These are phyloP conservation scores for Lycaena phlaeas DNA, from an alignment of 2,888 invertebrate genomes.

Conservation along the genomic window DNA sequence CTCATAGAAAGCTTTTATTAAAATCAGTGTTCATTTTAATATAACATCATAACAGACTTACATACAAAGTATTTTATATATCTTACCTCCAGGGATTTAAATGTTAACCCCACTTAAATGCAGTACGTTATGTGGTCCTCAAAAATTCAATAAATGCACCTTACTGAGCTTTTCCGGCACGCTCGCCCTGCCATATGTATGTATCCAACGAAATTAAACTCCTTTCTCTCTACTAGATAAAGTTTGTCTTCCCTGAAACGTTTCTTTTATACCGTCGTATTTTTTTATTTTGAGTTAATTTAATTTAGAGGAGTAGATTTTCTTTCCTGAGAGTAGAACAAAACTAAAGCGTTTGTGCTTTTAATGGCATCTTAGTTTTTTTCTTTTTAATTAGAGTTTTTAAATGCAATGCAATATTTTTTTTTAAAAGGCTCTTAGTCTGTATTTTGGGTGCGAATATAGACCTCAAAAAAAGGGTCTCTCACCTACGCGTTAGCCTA, in stretches of 20 bases:
- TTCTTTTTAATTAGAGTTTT: background rate
- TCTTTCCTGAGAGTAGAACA: constrained; percentile 4
- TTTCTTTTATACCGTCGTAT: constrained; percentile 7
- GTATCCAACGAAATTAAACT: constrained; percentile 13
- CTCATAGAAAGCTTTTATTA: too few relatives aligned
- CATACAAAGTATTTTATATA: too few relatives aligned
- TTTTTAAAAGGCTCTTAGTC: too few relatives aligned
- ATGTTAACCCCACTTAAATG: constrained; percentile 4
- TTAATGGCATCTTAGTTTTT: background rate
- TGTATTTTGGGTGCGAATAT: too few relatives aligned
- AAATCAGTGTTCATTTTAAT: too few relatives aligned
- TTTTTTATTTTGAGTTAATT: constrained; percentile 9
- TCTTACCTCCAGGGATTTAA: background rate
- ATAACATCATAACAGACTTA: too few relatives aligned
- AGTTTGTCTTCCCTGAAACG: constrained; percentile 11
- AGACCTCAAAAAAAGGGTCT: too few relatives aligned
- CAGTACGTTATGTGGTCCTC: constrained; percentile 25
- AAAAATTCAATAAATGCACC: constrained; percentile 44
- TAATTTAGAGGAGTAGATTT: constrained; percentile 10
- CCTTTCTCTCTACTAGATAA: constrained; percentile 13
- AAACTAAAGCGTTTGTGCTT: constrained; percentile 5
- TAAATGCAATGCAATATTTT: too few relatives aligned
- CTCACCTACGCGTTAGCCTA: too few relatives aligned
- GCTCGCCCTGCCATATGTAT: constrained; percentile 5
- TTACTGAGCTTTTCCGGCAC: constrained; percentile 13